Evolutionary conservation across 2,797 vertebrate species (phyloP).

Genomic region (Gastrophryne carolinensis): DNA sequence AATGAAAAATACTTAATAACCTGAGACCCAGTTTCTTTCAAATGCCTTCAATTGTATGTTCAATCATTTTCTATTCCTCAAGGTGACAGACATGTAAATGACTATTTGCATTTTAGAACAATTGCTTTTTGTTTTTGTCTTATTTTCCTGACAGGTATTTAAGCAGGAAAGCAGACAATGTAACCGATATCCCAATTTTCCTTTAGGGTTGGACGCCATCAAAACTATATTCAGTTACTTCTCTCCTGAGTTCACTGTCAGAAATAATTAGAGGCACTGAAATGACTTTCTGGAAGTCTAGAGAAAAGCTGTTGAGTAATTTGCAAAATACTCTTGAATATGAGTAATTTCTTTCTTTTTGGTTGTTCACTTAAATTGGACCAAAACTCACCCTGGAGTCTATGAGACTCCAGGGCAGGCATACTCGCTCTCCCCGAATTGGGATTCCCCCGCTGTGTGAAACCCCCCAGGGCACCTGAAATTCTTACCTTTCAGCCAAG

Average conservation of each 20-base stretch:
- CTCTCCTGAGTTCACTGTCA: neutral
- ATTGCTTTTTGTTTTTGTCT: neutral
- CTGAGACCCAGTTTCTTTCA: slow-evolving; percentile 25
- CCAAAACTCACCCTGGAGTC: no score
- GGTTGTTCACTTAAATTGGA: no score
- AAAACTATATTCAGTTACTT: neutral
- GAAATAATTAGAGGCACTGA: slow-evolving; percentile 1
- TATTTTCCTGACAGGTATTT: neutral
- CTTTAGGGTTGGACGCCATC: neutral
- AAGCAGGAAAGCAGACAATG: neutral
- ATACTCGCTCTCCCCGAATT: no score
- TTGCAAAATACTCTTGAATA: no score
- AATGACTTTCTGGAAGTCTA: neutral
- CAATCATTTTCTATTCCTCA: slow-evolving; percentile 13
- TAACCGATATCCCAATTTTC: neutral
- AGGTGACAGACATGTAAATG: slow-evolving; percentile 10
- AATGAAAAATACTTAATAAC: neutral
- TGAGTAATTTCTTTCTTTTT: no score
- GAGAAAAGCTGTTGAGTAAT: no score
- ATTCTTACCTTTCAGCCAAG: no score
- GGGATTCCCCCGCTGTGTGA: no score
- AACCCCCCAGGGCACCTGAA: no score
- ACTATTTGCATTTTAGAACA: neutral
- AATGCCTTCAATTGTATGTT: neutral
- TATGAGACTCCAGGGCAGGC: no score